Evolutionary conservation across 2,113 vertebrate genomes (phyloP), one percentile per base, ranked within the genome.

Genomic region (Cryptotis parvus): DNA sequence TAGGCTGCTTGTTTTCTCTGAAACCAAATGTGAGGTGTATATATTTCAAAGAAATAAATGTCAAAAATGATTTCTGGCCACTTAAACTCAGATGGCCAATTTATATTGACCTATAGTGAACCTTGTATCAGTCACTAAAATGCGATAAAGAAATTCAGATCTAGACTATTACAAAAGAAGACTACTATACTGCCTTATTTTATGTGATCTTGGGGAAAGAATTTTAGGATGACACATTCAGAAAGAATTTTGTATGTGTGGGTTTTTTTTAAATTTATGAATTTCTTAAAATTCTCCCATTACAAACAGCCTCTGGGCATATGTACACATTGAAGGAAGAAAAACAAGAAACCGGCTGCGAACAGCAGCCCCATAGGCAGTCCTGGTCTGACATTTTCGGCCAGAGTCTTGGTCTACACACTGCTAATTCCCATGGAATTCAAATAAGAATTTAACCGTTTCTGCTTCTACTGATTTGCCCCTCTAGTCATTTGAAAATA

Each of bases 261-360:
- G 88, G 35, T 86, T 95, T 89, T 95, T n/a, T 95, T 97, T 94
- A 91, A 95, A 95, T 95, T 92, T 94, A 92, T 92, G 72, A 94
- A 94, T 95, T 93, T 96, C 84, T 96, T 91, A 91, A 95, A 95
- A 95, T 93, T 78, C 87, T 97, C 91, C 87, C 95, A 85, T 95
- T 95, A 94, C 89, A 88, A 93, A 96, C 24, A 93, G 89, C 96
- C 91, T 91, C 86, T 43, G 74, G 96, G 84, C 77, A 66, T 61
- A 75, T 87, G 43, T 49, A 84, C 16, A 5, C 84, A 92, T 5
- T 49, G 80, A 89, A 89, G 93, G 93, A 97, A 97, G 94, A 87
- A 95, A 97, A 96, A 94, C 90, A 96, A 91, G 66, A 91, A 95
- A 66, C 11, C 61, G 41, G 45, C 79, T 68, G 26, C 68, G 37